phyloP scores from a whole-genome alignment of 2,113 vertebrate species.

The pig (Sus scrofa) region T2T-Sscrofa CM000815.6:124671501-124672000 shows the following conservation, averaged over 20 bases:
- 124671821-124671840: background rate
- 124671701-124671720: background rate
- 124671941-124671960: background rate
- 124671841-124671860: background rate
- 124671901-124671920: background rate
- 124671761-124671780: background rate
- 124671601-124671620: background rate
- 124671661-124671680: background rate
- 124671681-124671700: background rate
- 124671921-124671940: background rate
- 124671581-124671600: background rate
- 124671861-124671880: background rate
- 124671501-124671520: background rate
- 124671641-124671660: background rate
- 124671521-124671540: background rate
- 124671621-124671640: no score
- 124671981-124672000: background rate
- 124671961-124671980: background rate
- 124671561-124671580: background rate
- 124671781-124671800: background rate
- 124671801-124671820: background rate
- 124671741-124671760: background rate
- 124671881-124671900: background rate
- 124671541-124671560: background rate
- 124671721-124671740: background rate